phyloP scores from a whole-genome alignment of 2,797 vertebrate species.

The Rhadinocentrus ornatus region DNA sequence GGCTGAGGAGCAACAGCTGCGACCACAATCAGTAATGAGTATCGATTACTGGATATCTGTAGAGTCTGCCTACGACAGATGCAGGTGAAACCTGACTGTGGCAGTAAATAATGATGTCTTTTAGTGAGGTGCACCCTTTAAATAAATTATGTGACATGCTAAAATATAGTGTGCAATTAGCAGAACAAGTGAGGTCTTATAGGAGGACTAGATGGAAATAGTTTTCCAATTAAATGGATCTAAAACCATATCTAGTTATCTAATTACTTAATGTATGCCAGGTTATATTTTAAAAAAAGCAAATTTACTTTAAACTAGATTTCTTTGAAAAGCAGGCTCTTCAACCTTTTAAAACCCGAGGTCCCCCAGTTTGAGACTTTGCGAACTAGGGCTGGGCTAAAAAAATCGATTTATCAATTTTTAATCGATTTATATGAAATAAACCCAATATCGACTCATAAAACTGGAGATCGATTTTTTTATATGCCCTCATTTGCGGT shows the following conservation, averaged over 20 bases:
- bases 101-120: neutral
- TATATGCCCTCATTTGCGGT: no score
- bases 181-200: no score
- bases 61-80: conserved; percentile 8
- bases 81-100: neutral
- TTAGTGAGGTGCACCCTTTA: neutral
- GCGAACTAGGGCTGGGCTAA: no score
- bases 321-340: neutral
- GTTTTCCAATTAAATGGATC: neutral
- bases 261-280: neutral
- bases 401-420: no score
- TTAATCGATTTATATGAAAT: no score
- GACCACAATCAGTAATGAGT: conserved; percentile 16
- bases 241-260: no score
- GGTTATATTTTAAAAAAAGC: neutral
- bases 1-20: conserved; percentile 37
- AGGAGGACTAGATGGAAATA: neutral
- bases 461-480: no score
- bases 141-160: neutral
- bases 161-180: neutral
- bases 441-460: no score
- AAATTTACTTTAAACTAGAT: neutral
- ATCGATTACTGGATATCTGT: conserved; percentile 1
- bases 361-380: no score
- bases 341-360: no score